These are phyloP conservation scores for Hyperoodon ampullatus DNA, from an alignment of 2,113 vertebrate species.

Conservation along the genomic window DNA sequence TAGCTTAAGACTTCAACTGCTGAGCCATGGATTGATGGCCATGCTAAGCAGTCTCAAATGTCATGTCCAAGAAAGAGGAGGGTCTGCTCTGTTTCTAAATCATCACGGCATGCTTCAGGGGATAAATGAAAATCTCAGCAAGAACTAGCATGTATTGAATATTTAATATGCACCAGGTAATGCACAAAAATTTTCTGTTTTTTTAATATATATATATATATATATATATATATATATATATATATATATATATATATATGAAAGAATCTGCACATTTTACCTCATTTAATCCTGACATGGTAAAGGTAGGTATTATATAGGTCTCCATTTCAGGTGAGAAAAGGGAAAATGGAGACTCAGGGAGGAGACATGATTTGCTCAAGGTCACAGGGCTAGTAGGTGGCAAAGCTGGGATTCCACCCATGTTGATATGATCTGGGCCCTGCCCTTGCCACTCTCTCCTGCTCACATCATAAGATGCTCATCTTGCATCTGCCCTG, in stretches of 20 bases:
- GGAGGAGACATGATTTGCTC: not conserved
- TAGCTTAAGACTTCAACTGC: not conserved
- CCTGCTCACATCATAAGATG: too few species aligned
- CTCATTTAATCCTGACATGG: not conserved
- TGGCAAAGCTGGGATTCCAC: not conserved
- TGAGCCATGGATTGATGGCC: not conserved
- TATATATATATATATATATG: too few species aligned
- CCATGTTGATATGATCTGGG: rapidly evolving
- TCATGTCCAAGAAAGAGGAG: not conserved
- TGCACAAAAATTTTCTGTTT: not conserved
- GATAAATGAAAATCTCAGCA: not conserved
- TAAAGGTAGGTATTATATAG: not conserved
- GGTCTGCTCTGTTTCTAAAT: not conserved
- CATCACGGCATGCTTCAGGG: not conserved
- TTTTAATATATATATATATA: too few species aligned
- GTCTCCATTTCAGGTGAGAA: not conserved
- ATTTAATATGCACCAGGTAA: not conserved
- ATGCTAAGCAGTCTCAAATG: not conserved
- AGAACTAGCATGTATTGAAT: not conserved
- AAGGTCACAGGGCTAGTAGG: not conserved
- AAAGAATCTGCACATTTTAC: not conserved
- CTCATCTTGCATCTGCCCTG: not conserved
- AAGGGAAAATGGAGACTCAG: not conserved
- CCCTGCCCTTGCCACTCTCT: not conserved
- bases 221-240: too few species aligned